Evolutionary conservation across 2,797 vertebrate genomes (phyloP).

Genomic region (Acridotheres tristis): DNA sequence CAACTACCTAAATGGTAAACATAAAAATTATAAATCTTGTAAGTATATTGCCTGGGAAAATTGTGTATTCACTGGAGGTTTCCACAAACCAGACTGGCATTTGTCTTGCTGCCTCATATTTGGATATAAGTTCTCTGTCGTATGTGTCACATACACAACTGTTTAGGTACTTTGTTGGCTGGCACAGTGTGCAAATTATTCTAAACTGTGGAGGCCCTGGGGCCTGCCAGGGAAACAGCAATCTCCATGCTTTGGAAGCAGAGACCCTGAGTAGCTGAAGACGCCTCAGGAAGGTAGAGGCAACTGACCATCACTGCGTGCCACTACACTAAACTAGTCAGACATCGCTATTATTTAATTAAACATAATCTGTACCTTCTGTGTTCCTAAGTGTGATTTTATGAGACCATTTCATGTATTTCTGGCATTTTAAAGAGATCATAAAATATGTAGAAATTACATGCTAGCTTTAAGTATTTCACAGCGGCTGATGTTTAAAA

Average conservation of each 20-base stretch:
- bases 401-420: not conserved
- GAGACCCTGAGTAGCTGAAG: too few species aligned
- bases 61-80: not conserved
- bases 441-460: not conserved
- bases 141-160: not conserved
- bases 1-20: not conserved
- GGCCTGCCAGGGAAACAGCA: too few species aligned
- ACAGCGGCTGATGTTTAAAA: not conserved
- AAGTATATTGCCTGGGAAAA: not conserved
- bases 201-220: not conserved
- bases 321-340: not conserved
- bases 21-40: not conserved
- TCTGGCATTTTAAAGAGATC: not conserved
- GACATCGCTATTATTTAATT: not conserved
- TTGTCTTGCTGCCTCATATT: not conserved
- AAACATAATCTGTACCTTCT: not conserved
- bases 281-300: too few species aligned
- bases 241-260: too few species aligned
- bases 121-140: not conserved
- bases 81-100: not conserved
- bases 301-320: too few species aligned
- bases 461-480: not conserved
- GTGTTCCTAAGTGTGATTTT: not conserved
- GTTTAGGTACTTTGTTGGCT: not conserved
- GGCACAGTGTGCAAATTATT: not conserved